Evolutionary conservation across 2,888 invertebrate species (phyloP).

Genomic region (Pemphredon lugubris): DNA sequence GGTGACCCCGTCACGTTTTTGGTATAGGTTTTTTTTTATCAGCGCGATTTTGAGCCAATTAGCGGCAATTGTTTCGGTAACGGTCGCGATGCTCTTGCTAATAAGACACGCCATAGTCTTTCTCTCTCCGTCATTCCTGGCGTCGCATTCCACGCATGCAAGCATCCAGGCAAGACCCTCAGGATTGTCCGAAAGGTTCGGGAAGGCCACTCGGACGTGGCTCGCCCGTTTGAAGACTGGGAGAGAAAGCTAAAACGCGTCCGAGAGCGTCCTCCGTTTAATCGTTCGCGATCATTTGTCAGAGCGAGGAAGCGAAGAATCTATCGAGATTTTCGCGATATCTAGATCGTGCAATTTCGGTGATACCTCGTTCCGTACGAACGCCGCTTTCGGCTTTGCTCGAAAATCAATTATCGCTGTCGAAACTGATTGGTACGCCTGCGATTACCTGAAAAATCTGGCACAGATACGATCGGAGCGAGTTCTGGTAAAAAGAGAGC

Average conservation of each 20-base stretch:
- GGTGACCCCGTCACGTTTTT: conserved; percentile 6
- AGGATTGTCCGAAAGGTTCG: conserved; percentile 12
- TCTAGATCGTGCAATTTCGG: neutral
- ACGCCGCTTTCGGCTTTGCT: conserved; percentile 9
- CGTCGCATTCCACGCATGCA: conserved; percentile 26
- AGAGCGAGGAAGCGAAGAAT: neutral
- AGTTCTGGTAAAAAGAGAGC: conserved; percentile 6
- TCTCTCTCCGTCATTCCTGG: conserved; percentile 22
- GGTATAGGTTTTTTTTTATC: conserved; percentile 13
- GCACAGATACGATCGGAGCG: conserved; percentile 5
- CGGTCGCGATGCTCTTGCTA: conserved; percentile 1
- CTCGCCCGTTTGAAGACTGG: conserved; percentile 4
- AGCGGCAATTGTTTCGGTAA: conserved; percentile 9
- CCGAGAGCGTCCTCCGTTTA: conserved; percentile 15
- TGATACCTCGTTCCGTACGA: neutral
- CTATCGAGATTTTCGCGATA: neutral
- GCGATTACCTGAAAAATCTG: conserved; percentile 30
- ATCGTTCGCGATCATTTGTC: neutral
- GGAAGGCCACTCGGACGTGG: conserved; percentile 6
- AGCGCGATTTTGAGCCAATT: conserved; percentile 25
- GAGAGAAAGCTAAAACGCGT: conserved; percentile 7
- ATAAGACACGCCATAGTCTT: conserved; percentile 17
- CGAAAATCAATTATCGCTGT: conserved; percentile 43
- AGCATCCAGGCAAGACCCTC: conserved; percentile 31
- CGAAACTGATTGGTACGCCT: conserved; percentile 27